Conservation (phyloP, 2,797 vertebrate species). For the Chaetodon trifasciatus region DNA sequence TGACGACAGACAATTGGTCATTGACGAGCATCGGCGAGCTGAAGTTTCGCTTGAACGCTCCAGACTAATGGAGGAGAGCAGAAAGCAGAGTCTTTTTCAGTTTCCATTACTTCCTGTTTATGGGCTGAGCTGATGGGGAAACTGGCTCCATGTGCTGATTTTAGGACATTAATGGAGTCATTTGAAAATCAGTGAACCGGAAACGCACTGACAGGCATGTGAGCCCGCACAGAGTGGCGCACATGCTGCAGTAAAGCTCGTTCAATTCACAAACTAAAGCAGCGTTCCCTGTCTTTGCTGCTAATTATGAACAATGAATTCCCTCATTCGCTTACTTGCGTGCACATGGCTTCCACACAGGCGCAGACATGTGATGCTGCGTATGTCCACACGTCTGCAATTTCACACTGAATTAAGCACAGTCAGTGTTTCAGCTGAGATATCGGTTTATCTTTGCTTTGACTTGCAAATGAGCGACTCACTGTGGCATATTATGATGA, state of each 20-base stretch:
- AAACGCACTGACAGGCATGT: conserved; percentile 24
- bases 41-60: conserved; percentile 94
- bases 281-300: conserved; percentile 16
- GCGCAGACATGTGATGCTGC: conserved; percentile 24
- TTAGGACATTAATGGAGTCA: conserved; percentile 20
- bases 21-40: conserved; percentile 92
- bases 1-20: conserved; percentile 85
- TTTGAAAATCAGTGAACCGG: conserved; percentile 44
- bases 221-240: not conserved
- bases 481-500: conserved; percentile 33
- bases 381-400: conserved; percentile 41
- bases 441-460: conserved; percentile 49
- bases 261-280: no score
- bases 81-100: conserved; percentile 38
- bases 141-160: conserved; percentile 14
- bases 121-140: conserved; percentile 1
- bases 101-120: conserved; percentile 46
- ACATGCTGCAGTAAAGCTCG: not conserved
- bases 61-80: conserved; percentile 82
- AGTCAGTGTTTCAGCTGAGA: conserved; percentile 56
- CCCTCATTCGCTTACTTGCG: conserved; percentile 16
- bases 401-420: conserved; percentile 77
- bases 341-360: conserved; percentile 28
- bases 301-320: conserved; percentile 44
- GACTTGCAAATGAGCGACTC: conserved; percentile 62